Percentiles rank a stretch among this genome's conserved stretches.
Conservation (phyloP, 2,797 vertebrate species). For the Pangasius macronema region DNA sequence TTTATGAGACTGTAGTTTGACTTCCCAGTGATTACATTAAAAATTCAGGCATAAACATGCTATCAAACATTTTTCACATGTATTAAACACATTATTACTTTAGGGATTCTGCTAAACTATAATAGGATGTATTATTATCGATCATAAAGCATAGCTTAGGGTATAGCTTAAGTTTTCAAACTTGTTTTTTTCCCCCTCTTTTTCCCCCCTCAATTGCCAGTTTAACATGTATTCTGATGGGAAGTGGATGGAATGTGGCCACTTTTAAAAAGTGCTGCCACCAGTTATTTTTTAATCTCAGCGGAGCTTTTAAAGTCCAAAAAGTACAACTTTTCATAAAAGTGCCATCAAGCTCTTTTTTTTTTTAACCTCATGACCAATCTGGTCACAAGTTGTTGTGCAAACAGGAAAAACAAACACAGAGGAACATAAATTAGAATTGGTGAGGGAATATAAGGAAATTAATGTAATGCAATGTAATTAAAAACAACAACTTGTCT, state of each 20-base stretch:
- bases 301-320: background rate
- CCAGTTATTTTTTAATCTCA: background rate
- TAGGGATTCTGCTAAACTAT: background rate
- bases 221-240: background rate
- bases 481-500: background rate
- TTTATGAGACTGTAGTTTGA: background rate
- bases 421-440: background rate
- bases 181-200: background rate
- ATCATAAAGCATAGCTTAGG: background rate
- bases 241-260: background rate
- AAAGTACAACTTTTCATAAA: background rate
- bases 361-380: background rate
- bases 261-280: background rate
- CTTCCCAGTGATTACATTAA: background rate
- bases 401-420: background rate
- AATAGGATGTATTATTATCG: background rate
- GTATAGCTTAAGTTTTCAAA: slow-evolving; percentile 8
- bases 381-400: background rate
- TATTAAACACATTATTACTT: background rate
- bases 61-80: background rate
- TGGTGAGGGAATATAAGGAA: background rate
- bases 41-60: background rate
- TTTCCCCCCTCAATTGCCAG: background rate
- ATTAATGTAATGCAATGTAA: background rate
- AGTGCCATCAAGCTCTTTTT: background rate